Base-by-base conservation (phyloP, 2,113 vertebrate species). In the Leptobrachium leishanense region DNA sequence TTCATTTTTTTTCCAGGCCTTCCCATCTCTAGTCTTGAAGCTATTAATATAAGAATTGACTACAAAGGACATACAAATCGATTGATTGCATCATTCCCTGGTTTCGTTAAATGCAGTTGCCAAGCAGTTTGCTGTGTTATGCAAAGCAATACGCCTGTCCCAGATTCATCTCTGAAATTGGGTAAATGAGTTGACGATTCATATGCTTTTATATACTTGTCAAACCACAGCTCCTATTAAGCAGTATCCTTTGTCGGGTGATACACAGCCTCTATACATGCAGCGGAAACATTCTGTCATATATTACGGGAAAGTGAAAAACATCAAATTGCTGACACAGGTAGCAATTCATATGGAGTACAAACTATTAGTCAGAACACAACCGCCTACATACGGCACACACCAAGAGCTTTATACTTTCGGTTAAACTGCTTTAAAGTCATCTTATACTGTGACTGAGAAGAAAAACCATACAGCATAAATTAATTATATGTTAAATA, bases 301-400 rank as follows among this genome's bases (percentile, higher is more conserved):
- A 2, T 82, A 76, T 88, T 77, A 87, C 3, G 0, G 83, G 82
- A 85, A 89, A 85, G 82, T 31, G 70, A 84, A 80, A 85, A 3
- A 0, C 57, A 81, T 3, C 9, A 80, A 87, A 84, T 74, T 87
- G 87, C 88, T 89, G 85, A 89, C 82, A 62, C 71, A 82, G 82
- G n/a, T 86, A 12, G 12, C 0, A 1, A 64, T 75, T 81, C 67
- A 84, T 0, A 40, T 12, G 20, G 13, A 31, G 5, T 70, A n/a
- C 43, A 50, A n/a, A 70, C 13, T 70, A 70, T 50, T 50, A 70
- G 11, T 70, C 68, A 70, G 42, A 57, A 31, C 73, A 63, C 15
- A 40, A 15, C 0, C 13, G n/a, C 46, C 46, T 8, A 8, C 46
- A 50, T 50, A 0, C 0, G 82, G 76, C 43, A 59, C 0, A 0